phyloP scores from a whole-genome alignment of 2,888 invertebrate species.

The Euplagia quadripunctaria region DNA sequence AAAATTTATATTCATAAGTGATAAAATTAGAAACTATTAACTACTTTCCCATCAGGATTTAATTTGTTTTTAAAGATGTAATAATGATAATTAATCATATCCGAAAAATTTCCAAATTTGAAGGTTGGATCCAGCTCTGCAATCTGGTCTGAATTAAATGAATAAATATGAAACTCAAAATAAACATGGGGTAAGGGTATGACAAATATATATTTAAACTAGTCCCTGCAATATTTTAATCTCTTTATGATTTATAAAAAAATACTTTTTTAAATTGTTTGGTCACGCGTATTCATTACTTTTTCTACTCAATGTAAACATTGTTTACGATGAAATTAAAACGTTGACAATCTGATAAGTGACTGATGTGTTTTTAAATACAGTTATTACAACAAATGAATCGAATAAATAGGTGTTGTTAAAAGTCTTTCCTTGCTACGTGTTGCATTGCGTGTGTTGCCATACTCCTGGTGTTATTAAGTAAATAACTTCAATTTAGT shows the following conservation, averaged over 20 bases:
- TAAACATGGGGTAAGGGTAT: too few species aligned
- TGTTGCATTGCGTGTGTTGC: conserved; percentile 11
- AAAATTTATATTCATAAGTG: too few species aligned
- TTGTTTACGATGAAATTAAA: neutral
- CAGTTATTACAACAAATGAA: conserved; percentile 17
- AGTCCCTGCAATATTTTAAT: neutral
- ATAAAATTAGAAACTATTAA: too few species aligned
- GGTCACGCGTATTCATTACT: neutral
- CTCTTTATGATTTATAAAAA: too few species aligned
- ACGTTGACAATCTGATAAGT: conserved; percentile 18
- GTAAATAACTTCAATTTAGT: conserved; percentile 2
- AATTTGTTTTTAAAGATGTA: too few species aligned
- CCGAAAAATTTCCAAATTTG: too few species aligned
- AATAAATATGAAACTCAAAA: too few species aligned
- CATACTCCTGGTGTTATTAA: neutral
- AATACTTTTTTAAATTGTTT: neutral
- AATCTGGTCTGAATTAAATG: too few species aligned
- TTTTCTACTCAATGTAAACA: neutral
- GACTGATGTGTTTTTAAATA: conserved; percentile 39
- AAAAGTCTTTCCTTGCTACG: conserved; percentile 10
- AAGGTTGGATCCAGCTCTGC: too few species aligned
- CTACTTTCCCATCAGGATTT: too few species aligned
- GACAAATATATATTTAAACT: too few species aligned
- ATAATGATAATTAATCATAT: too few species aligned
- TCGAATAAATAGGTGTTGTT: neutral